Percentiles rank a stretch among this genome's conserved stretches.
These are phyloP conservation scores for Pasiphila rectangulata DNA, from an alignment of 2,888 invertebrate genomes.

Conservation along the genomic window DNA sequence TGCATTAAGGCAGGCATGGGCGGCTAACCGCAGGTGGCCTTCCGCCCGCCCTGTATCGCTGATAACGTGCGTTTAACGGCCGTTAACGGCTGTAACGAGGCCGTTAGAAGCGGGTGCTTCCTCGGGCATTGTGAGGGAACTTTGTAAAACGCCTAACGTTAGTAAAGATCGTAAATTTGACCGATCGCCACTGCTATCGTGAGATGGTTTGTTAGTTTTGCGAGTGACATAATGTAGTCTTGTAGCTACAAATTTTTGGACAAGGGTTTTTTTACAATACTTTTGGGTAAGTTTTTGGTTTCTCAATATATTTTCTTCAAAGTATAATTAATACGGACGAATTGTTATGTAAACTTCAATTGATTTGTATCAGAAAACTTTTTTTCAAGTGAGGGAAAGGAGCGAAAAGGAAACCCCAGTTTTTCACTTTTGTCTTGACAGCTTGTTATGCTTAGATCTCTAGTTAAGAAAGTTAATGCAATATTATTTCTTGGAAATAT, in stretches of 20 bases:
- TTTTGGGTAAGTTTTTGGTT: not conserved
- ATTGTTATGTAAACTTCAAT: too few relatives aligned
- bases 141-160: constrained; percentile 43
- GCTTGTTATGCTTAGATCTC: too few relatives aligned
- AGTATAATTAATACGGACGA: too few relatives aligned
- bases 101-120: constrained; percentile 75
- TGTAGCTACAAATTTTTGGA: constrained; percentile 16
- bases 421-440: too few relatives aligned
- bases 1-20: constrained; percentile 71
- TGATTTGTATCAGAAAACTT: too few relatives aligned
- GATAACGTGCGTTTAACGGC: constrained; percentile 57
- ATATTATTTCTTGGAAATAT: too few relatives aligned
- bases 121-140: constrained; percentile 63
- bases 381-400: too few relatives aligned
- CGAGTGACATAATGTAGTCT: constrained; percentile 28
- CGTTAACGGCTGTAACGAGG: constrained; percentile 72
- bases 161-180: constrained; percentile 51
- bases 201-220: constrained; percentile 35
- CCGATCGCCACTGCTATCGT: constrained; percentile 40
- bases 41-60: constrained; percentile 71
- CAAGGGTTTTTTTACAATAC: not conserved
- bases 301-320: not conserved
- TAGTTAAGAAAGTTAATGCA: too few relatives aligned
- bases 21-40: constrained; percentile 70
- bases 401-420: too few relatives aligned